phyloP scores from a whole-genome alignment of 1,140 invertebrate genomes.

The Drosophila orena region DNA sequence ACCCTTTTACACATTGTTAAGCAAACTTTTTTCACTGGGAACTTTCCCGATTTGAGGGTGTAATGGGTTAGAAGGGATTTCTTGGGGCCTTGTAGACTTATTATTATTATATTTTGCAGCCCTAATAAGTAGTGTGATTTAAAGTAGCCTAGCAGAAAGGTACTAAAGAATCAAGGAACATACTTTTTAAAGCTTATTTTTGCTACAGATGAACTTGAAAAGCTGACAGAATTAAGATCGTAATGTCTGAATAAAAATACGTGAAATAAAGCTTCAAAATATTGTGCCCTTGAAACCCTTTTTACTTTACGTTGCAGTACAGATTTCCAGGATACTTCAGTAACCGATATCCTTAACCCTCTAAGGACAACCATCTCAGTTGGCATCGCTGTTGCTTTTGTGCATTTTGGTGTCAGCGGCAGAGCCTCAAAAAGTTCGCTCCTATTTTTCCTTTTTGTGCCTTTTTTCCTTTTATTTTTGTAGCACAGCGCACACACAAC shows the following conservation, averaged over 20 bases:
- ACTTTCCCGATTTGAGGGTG: neutral
- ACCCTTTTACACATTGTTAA: slow-evolving; percentile 73
- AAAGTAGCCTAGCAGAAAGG: no score
- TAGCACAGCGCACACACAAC: slow-evolving; percentile 18
- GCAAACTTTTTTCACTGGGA: slow-evolving; percentile 53
- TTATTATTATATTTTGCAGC: no score
- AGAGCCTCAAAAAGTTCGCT: slow-evolving; percentile 69
- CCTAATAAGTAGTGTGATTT: no score
- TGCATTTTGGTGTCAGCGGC: slow-evolving; percentile 73
- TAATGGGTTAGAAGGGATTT: slow-evolving; percentile 1
- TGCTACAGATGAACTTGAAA: no score
- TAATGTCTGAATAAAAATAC: no score
- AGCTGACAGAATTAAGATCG: no score
- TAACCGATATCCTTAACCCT: neutral
- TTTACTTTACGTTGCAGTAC: neutral
- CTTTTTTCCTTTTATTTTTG: slow-evolving; percentile 44
- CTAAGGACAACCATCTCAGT: slow-evolving; percentile 7
- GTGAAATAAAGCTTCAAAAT: neutral
- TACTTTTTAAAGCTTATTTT: no score
- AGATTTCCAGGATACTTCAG: slow-evolving; percentile 17
- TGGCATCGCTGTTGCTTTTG: slow-evolving; percentile 60
- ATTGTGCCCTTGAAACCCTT: neutral
- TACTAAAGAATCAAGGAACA: no score
- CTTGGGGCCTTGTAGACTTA: neutral
- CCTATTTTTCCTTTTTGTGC: slow-evolving; percentile 25